phyloP scores from a whole-genome alignment of 1,140 invertebrate species.

The Cotesia glomerata region DNA sequence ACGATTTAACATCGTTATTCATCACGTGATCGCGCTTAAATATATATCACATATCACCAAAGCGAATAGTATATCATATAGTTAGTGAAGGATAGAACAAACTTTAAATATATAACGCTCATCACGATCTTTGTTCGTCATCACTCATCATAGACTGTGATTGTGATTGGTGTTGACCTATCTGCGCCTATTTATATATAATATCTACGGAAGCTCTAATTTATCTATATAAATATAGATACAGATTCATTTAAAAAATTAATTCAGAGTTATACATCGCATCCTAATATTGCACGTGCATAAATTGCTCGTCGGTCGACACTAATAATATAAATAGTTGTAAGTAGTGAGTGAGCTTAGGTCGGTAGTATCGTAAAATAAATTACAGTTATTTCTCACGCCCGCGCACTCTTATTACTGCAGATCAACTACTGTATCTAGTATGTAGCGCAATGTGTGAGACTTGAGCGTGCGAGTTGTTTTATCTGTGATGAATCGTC shows the following conservation, averaged over 20 bases:
- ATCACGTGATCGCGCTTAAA: not conserved
- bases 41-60: not conserved
- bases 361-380: conserved; percentile 12
- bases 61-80: too few species aligned
- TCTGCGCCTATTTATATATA: not conserved
- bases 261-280: too few species aligned
- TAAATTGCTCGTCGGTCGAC: not conserved
- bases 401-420: not conserved
- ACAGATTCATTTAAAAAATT: not conserved
- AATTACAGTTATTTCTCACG: conserved; percentile 23
- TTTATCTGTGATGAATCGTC: conserved; percentile 10
- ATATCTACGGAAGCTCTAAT: not conserved
- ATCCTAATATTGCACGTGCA: not conserved
- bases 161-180: not conserved
- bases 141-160: too few species aligned
- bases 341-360: not conserved
- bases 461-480: conserved; percentile 14
- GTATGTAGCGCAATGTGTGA: not conserved
- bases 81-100: not conserved
- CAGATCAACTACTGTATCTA: not conserved
- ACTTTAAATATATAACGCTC: too few species aligned
- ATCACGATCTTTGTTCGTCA: too few species aligned
- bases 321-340: conserved; percentile 2
- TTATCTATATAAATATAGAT: not conserved
- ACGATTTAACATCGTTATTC: conserved; percentile 36